Conservation (phyloP, 1,140 invertebrate genomes). For the Psilanteris sp. region DNA sequence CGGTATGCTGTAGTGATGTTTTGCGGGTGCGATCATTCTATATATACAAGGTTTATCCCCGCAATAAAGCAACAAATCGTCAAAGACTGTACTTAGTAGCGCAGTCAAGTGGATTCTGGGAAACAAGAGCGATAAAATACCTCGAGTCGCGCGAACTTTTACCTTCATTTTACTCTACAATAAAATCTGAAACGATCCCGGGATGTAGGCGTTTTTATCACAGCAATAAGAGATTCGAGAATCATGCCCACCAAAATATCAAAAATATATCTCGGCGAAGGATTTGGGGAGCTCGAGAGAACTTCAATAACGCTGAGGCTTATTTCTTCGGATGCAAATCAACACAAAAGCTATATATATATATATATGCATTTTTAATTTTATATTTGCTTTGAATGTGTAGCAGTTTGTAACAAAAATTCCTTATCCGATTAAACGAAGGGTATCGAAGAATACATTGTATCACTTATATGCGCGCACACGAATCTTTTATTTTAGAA, state of each 20-base stretch:
- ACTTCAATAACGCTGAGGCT: too few relatives aligned
- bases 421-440: too few relatives aligned
- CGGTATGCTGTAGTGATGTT: slow-evolving; percentile 31
- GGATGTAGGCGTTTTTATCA: slow-evolving; percentile 71
- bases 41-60: slow-evolving; percentile 55
- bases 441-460: too few relatives aligned
- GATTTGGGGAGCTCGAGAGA: slow-evolving; percentile 36
- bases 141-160: slow-evolving; percentile 39
- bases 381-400: too few relatives aligned
- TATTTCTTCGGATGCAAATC: too few relatives aligned
- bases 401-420: too few relatives aligned
- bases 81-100: slow-evolving; percentile 37
- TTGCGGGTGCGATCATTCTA: slow-evolving; percentile 43
- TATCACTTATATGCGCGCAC: too few relatives aligned
- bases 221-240: slow-evolving; percentile 65
- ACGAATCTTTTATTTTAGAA: background rate
- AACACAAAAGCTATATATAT: too few relatives aligned
- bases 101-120: slow-evolving; percentile 57
- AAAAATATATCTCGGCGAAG: background rate
- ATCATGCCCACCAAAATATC: slow-evolving; percentile 51
- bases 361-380: too few relatives aligned
- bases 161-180: slow-evolving; percentile 46
- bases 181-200: slow-evolving; percentile 54
- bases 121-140: slow-evolving; percentile 59
- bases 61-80: slow-evolving; percentile 61